phyloP scores from a whole-genome alignment of 2,888 invertebrate species.

The Tenthredo amoena region DNA sequence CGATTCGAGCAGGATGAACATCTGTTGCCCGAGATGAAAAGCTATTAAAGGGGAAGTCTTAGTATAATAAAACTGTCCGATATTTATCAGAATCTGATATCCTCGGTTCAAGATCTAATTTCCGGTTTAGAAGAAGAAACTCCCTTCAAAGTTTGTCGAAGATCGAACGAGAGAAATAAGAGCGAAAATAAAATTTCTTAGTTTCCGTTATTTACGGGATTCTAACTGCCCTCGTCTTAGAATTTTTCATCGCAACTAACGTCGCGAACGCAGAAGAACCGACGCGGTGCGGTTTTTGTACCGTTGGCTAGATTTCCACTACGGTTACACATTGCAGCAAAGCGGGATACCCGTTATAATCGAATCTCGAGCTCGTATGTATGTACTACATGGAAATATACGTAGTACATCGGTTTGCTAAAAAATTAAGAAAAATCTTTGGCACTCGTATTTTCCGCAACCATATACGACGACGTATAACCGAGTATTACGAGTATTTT shows the following conservation, averaged over 20 bases:
- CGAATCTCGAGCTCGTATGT: constrained; percentile 7
- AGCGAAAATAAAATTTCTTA: background rate
- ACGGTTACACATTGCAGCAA: background rate
- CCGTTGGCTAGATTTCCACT: constrained; percentile 28
- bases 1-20: constrained; percentile 17
- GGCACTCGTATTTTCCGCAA: background rate
- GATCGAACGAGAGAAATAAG: background rate
- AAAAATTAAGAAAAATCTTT: background rate
- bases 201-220: constrained; percentile 38
- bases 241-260: background rate
- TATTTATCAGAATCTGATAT: background rate
- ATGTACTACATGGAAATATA: background rate
- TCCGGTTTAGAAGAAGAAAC: background rate
- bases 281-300: background rate
- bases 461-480: background rate
- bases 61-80: background rate
- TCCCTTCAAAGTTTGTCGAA: background rate
- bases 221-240: background rate
- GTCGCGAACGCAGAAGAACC: background rate
- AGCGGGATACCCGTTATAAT: constrained; percentile 31
- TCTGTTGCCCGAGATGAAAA: constrained; percentile 33
- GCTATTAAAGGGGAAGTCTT: constrained; percentile 8
- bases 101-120: background rate
- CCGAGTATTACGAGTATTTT: background rate
- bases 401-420: background rate